These are phyloP conservation scores for Synanthedon andrenaeformis DNA, from an alignment of 2,888 invertebrate genomes.

Conservation along the genomic window DNA sequence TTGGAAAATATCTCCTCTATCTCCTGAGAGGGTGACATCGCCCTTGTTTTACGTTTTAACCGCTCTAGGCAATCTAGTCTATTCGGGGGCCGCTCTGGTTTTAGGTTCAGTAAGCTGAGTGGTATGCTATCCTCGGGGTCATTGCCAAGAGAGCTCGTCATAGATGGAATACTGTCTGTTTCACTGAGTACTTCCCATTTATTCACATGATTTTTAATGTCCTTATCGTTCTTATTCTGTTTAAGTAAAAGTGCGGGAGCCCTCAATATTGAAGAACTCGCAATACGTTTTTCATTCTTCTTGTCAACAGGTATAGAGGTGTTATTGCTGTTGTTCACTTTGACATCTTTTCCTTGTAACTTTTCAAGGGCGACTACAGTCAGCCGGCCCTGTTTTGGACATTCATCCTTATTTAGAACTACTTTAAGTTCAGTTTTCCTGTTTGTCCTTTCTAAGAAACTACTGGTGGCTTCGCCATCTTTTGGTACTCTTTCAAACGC, in stretches of 20 bases:
- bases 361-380: slow-evolving; percentile 74
- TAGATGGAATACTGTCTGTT: slow-evolving; percentile 69
- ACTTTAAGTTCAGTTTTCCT: slow-evolving; percentile 61
- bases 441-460: slow-evolving; percentile 73
- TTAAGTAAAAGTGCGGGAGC: slow-evolving; percentile 57
- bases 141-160: slow-evolving; percentile 56
- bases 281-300: slow-evolving; percentile 25
- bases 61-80: slow-evolving; percentile 49
- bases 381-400: slow-evolving; percentile 65
- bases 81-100: slow-evolving; percentile 36
- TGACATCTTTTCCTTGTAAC: slow-evolving; percentile 62
- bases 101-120: slow-evolving; percentile 59
- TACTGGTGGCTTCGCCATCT: slow-evolving; percentile 75
- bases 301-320: background rate
- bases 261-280: slow-evolving; percentile 44
- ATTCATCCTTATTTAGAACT: slow-evolving; percentile 61
- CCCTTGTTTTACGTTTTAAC: slow-evolving; percentile 68
- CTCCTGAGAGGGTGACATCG: slow-evolving; percentile 71
- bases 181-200: slow-evolving; percentile 73
- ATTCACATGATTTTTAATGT: slow-evolving; percentile 49
- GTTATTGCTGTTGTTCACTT: slow-evolving; percentile 1
- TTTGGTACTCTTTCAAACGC: slow-evolving; percentile 77
- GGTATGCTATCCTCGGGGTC: slow-evolving; percentile 73
- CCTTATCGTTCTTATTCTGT: slow-evolving; percentile 50
- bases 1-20: slow-evolving; percentile 67